A percentile compares a stretch with the other conserved stretches of the same genome.
Evolutionary conservation across 1,140 invertebrate genomes (phyloP).

Genomic region (Papilio glaucus): DNA sequence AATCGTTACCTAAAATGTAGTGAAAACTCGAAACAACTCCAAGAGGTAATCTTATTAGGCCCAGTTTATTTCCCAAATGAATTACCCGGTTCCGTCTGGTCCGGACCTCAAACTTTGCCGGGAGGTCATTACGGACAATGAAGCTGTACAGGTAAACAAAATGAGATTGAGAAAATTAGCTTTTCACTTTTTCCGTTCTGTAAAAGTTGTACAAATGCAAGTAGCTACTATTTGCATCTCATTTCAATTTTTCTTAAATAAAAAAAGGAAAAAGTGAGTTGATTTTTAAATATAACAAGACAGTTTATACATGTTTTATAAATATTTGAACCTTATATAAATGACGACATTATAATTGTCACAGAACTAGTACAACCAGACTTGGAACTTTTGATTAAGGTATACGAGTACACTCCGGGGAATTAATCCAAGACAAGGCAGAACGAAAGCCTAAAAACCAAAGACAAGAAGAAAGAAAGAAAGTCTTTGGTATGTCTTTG

Average conservation of each 20-base stretch:
- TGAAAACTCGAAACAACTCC: constrained; percentile 13
- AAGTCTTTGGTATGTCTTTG: too few species aligned
- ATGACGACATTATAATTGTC: too few species aligned
- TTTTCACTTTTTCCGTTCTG: background rate
- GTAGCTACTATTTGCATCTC: constrained; percentile 1
- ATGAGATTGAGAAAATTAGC: background rate
- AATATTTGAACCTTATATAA: background rate
- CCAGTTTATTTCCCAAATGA: constrained; percentile 14
- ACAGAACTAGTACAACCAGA: too few species aligned
- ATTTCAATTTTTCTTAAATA: background rate
- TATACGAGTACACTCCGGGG: too few species aligned
- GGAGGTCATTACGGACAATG: background rate
- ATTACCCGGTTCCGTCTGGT: background rate
- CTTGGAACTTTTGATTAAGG: too few species aligned
- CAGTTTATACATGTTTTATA: background rate
- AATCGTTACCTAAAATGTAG: constrained; percentile 14
- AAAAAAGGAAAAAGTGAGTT: background rate
- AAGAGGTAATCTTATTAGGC: constrained; percentile 17
- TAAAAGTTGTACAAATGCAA: background rate
- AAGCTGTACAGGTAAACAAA: constrained; percentile 1
- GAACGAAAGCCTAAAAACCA: background rate
- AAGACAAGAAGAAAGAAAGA: too few species aligned
- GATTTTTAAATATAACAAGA: background rate
- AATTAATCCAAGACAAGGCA: background rate
- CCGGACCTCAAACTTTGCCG: constrained; percentile 14